These are phyloP conservation scores for Gymnocypris eckloni DNA, from an alignment of 2,797 vertebrate species.

Conservation along the genomic window DNA sequence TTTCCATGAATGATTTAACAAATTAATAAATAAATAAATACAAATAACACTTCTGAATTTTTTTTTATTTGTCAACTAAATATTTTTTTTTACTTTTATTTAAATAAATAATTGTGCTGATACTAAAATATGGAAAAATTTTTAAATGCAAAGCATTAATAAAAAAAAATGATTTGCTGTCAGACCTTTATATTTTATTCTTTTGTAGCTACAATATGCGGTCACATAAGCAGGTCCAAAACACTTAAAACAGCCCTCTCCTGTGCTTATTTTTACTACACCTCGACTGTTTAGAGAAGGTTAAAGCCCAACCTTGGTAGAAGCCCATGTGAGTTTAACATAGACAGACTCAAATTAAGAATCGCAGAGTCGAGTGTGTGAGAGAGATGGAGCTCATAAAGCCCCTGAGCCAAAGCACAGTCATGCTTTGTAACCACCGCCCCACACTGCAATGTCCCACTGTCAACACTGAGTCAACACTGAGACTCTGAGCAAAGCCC, in stretches of 20 bases:
- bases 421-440: conserved; percentile 55
- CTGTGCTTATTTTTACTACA: neutral
- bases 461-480: conserved; percentile 25
- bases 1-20: too few relatives aligned
- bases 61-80: neutral
- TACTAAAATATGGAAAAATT: neutral
- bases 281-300: conserved; percentile 20
- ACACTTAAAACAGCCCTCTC: conserved; percentile 3
- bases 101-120: neutral
- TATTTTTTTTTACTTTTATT: neutral
- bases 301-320: conserved; percentile 23
- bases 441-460: conserved; percentile 33
- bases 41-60: neutral
- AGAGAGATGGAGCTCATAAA: conserved; percentile 62
- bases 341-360: conserved; percentile 48
- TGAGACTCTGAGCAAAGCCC: conserved; percentile 44
- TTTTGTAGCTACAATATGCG: neutral
- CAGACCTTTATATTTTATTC: neutral
- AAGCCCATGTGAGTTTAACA: conserved; percentile 44
- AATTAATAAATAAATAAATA: too few relatives aligned
- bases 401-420: conserved; percentile 43
- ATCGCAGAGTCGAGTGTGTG: conserved; percentile 57
- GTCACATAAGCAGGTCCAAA: conserved; percentile 14
- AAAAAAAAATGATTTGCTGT: neutral
- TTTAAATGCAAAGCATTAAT: neutral